Percentiles rank a stretch among this genome's conserved stretches.
These are phyloP conservation scores for Grus americana DNA, from an alignment of 2,113 vertebrate species.

Conservation along the genomic window DNA sequence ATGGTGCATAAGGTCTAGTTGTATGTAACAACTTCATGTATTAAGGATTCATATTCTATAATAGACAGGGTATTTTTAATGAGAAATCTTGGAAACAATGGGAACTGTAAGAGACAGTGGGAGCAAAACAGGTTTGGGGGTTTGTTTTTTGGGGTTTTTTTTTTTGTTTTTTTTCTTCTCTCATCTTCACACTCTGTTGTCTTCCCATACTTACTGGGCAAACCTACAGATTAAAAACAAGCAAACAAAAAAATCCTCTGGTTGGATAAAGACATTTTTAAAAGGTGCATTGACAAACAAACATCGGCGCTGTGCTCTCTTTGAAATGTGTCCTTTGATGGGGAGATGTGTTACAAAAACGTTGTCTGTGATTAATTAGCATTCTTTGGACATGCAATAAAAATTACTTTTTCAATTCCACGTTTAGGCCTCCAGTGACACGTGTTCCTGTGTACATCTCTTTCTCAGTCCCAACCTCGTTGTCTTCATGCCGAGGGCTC, in stretches of 20 bases:
- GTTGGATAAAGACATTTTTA: neutral
- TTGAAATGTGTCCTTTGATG: neutral
- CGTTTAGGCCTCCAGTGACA: neutral
- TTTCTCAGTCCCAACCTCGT: neutral
- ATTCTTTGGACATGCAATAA: neutral
- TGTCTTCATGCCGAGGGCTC: neutral
- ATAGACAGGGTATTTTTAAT: neutral
- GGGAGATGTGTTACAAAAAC: neutral
- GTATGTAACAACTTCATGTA: too few species aligned
- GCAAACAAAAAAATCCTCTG: neutral
- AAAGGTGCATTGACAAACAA: neutral
- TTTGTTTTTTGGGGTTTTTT: neutral
- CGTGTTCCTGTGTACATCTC: rapidly evolving
- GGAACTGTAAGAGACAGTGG: too few species aligned
- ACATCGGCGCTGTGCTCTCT: rapidly evolving
- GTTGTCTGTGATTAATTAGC: neutral
- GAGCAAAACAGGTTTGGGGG: neutral
- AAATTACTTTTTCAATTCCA: neutral
- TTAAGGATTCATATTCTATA: neutral
- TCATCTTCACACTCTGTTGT: neutral
- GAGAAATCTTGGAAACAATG: neutral
- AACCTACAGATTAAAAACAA: neutral
- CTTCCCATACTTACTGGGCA: neutral
- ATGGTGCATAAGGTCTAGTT: neutral
- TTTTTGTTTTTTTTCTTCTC: neutral